Evolutionary conservation across 2,113 vertebrate species (phyloP).

Genomic region (cattle (Bos taurus)): DNA sequence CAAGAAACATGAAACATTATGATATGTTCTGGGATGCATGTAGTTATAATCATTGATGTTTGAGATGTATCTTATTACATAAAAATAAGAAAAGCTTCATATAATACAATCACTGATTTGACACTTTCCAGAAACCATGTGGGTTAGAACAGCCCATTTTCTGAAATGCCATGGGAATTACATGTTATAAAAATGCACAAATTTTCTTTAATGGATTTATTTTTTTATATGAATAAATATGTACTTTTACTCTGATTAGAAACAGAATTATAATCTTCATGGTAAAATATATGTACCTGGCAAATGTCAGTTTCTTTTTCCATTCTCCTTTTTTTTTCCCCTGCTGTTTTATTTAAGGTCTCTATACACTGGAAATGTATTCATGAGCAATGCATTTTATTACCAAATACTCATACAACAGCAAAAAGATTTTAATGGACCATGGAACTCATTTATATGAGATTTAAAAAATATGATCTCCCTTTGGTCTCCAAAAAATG

Average conservation of each 20-base stretch:
- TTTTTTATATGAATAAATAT: background rate
- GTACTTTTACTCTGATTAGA: background rate
- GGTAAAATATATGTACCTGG: background rate
- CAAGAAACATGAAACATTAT: background rate
- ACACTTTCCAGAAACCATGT: slow-evolving; percentile 14
- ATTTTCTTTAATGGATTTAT: background rate
- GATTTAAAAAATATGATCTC: slow-evolving; percentile 46
- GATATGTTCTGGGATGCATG: background rate
- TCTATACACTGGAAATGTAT: background rate
- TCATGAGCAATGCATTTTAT: slow-evolving; percentile 39
- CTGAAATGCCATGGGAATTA: background rate
- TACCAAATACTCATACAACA: background rate
- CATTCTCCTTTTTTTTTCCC: background rate
- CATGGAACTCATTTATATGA: slow-evolving; percentile 49
- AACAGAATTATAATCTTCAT: slow-evolving; percentile 9
- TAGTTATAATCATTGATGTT: background rate
- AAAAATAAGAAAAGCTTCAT: background rate
- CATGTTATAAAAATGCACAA: background rate
- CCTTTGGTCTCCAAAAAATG: slow-evolving; percentile 18
- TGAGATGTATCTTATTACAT: background rate
- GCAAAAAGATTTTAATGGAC: slow-evolving; percentile 39
- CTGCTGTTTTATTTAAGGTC: background rate
- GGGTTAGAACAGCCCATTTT: background rate
- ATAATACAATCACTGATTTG: slow-evolving; percentile 3
- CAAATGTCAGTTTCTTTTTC: background rate